Evolutionary conservation across 1,140 invertebrate species (phyloP).

Genomic region (Drosophila tani): DNA sequence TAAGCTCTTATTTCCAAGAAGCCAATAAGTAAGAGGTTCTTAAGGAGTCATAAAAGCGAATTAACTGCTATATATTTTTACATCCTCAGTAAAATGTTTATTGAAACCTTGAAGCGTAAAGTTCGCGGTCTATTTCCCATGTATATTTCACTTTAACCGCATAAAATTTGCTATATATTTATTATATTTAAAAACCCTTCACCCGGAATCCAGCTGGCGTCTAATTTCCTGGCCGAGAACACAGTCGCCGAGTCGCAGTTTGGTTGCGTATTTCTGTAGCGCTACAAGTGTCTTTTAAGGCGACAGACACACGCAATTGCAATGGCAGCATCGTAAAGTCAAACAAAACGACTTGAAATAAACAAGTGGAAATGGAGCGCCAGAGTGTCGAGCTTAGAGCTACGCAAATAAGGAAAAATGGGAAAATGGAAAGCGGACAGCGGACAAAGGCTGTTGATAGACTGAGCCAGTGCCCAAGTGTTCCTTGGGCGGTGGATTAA

Average conservation of each 20-base stretch:
- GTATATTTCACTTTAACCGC: background rate
- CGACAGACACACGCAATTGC: constrained; percentile 26
- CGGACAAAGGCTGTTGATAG: constrained; percentile 30
- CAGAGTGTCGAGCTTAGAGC: constrained; percentile 21
- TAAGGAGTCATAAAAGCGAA: background rate
- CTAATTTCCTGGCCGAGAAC: constrained; percentile 16
- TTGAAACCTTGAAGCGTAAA: background rate
- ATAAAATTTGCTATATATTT: background rate
- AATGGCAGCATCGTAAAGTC: constrained; percentile 47
- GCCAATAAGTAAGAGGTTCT: background rate
- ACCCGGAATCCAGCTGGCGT: constrained; percentile 6
- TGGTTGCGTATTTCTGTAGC: constrained; percentile 13
- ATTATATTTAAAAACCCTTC: constrained; percentile 5
- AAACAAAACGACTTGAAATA: constrained; percentile 39
- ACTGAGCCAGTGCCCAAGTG: constrained; percentile 14
- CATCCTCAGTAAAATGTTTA: background rate
- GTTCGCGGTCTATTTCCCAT: background rate
- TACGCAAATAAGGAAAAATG: constrained; percentile 18
- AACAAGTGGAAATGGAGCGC: constrained; percentile 37
- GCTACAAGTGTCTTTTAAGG: constrained; percentile 54
- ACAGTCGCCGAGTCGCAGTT: background rate
- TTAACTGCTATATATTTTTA: background rate
- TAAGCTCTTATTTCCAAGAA: background rate
- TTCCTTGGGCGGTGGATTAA: constrained; percentile 14
- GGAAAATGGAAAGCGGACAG: constrained; percentile 10